phyloP scores from a whole-genome alignment of 2,113 vertebrate genomes.

The Caloenas nicobarica region DNA sequence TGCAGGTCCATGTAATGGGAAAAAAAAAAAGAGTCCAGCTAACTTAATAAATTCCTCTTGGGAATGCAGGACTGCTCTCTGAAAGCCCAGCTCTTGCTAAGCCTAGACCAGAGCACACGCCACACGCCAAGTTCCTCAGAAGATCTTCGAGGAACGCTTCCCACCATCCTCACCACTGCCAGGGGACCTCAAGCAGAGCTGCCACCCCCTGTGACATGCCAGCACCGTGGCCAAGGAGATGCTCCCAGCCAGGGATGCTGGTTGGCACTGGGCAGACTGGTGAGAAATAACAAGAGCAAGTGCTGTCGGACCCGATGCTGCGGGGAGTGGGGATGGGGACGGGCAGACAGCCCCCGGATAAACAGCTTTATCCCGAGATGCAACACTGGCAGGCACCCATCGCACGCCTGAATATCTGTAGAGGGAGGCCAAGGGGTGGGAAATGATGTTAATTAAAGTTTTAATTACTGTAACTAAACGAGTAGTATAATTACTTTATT shows the following conservation, averaged over 20 bases:
- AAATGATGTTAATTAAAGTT: conserved; percentile 76
- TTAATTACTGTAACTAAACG: conserved; percentile 77
- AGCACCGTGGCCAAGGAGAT: not conserved
- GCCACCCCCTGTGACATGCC: not conserved
- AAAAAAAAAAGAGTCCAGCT: not conserved
- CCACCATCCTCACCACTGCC: not conserved
- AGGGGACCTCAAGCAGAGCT: not conserved
- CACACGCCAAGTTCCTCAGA: not conserved
- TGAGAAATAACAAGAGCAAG: not conserved
- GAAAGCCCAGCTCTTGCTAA: not conserved
- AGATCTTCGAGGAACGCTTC: not conserved
- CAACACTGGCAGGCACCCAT: conserved; percentile 3
- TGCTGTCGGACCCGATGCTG: accelerated
- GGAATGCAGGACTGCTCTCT: not conserved
- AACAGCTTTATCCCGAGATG: not conserved
- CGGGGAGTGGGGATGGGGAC: not conserved
- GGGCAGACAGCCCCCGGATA: not conserved
- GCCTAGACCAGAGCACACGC: not conserved
- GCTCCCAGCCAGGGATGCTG: not conserved
- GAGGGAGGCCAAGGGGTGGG: conserved; percentile 64
- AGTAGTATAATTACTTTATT: conserved; percentile 76
- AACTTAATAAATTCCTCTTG: not conserved
- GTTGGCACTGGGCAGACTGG: not conserved
- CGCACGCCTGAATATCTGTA: not conserved
- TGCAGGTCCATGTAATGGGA: not conserved